A percentile compares a stretch with the other conserved stretches of the same genome.
Evolutionary conservation across 1,140 invertebrate genomes (phyloP).

Genomic region (Dermatophagoides farinae): DNA sequence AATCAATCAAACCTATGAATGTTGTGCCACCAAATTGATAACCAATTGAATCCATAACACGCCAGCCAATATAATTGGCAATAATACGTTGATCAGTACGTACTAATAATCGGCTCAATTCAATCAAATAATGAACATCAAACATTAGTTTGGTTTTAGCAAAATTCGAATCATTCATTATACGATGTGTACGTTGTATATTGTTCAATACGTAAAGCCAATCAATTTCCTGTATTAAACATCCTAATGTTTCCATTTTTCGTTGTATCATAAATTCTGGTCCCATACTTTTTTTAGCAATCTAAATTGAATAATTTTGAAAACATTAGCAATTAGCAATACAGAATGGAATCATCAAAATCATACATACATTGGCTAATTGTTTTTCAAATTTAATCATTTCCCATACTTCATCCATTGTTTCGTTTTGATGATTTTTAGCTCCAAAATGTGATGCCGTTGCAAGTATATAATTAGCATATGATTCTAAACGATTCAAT

Average conservation of each 20-base stretch:
- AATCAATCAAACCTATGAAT: slow-evolving; percentile 10
- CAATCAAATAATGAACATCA: slow-evolving; percentile 9
- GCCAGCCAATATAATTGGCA: slow-evolving; percentile 41
- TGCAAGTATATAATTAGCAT: slow-evolving; percentile 3
- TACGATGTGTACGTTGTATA: neutral
- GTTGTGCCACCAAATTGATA: neutral
- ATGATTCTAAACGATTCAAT: slow-evolving; percentile 1
- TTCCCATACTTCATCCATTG: slow-evolving; percentile 1
- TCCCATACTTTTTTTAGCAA: slow-evolving; percentile 7
- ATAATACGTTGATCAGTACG: slow-evolving; percentile 17
- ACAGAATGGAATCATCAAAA: neutral
- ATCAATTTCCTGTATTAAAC: slow-evolving; percentile 8
- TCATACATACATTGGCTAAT: slow-evolving; percentile 5
- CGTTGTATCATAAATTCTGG: neutral
- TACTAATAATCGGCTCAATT: neutral
- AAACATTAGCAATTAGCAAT: neutral
- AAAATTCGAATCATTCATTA: neutral
- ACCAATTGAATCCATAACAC: slow-evolving; percentile 31
- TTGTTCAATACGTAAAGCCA: slow-evolving; percentile 2
- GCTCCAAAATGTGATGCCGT: neutral
- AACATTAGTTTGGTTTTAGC: neutral
- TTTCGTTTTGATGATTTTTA: slow-evolving; percentile 3
- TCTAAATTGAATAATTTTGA: slow-evolving; percentile 1
- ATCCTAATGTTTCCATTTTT: neutral
- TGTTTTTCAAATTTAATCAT: slow-evolving; percentile 9